A percentile compares a stretch with the other conserved stretches of the same genome.
Conservation (phyloP, 2,888 invertebrate genomes). For the Agonopterix arenella region DNA sequence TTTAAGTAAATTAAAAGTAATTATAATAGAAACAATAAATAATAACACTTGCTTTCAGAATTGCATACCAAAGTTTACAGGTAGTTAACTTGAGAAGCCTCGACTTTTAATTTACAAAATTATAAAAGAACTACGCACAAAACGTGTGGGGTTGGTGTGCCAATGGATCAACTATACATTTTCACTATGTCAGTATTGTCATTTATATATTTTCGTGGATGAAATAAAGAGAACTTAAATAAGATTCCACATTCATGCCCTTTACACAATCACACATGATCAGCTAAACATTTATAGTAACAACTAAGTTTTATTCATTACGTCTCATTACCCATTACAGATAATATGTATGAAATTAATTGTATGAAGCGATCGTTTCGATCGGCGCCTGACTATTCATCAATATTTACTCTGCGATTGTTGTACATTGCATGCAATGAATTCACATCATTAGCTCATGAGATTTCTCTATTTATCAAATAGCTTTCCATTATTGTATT, state of each 20-base stretch:
- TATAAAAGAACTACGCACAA: constrained; percentile 25
- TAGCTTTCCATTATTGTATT: constrained; percentile 9
- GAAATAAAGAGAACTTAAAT: constrained; percentile 54
- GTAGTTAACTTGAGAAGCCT: constrained; percentile 41
- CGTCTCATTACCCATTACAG: constrained; percentile 60
- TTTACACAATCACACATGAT: constrained; percentile 67
- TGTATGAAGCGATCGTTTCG: constrained; percentile 45
- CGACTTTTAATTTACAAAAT: constrained; percentile 44
- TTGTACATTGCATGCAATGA: constrained; percentile 1
- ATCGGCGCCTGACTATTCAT: constrained; percentile 61
- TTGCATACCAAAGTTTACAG: constrained; percentile 45
- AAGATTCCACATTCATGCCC: constrained; percentile 65
- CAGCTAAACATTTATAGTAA: constrained; percentile 76
- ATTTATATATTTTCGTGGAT: constrained; percentile 26
- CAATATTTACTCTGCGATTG: constrained; percentile 7
- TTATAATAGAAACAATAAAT: constrained; percentile 66
- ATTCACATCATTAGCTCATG: neutral
- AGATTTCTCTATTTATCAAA: too few species aligned
- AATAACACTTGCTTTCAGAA: constrained; percentile 60
- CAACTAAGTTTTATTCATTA: constrained; percentile 69
- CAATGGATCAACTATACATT: constrained; percentile 18
- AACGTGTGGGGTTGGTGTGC: constrained; percentile 13
- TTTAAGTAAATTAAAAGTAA: constrained; percentile 72
- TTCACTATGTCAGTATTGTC: constrained; percentile 34
- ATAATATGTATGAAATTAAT: constrained; percentile 59